Conservation (phyloP, 2,113 vertebrate genomes). For the Melanerpes aurifrons region DNA sequence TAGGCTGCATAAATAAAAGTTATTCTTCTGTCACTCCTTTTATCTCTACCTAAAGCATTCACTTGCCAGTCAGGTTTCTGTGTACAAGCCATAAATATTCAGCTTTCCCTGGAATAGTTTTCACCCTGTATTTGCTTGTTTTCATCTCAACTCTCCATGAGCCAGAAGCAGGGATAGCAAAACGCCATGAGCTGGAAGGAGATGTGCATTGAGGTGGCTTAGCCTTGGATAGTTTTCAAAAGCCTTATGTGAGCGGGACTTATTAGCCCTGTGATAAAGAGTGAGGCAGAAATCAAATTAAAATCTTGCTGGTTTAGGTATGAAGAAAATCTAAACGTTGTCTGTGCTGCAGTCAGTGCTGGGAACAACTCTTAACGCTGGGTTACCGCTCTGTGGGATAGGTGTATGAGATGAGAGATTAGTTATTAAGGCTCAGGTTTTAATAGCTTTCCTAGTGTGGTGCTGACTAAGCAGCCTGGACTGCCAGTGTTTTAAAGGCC, state of each 20-base stretch:
- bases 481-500: neutral
- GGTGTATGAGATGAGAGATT: neutral
- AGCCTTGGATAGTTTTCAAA: neutral
- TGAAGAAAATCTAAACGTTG: neutral
- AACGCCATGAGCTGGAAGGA: neutral
- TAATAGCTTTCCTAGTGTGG: neutral
- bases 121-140: neutral
- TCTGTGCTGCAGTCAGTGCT: neutral
- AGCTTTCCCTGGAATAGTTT: conserved; percentile 23
- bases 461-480: neutral
- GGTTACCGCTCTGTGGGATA: neutral
- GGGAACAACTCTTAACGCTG: neutral
- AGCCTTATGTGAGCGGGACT: neutral
- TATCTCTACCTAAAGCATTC: conserved; percentile 25
- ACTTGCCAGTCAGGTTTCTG: conserved; percentile 11
- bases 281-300: neutral
- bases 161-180: neutral
- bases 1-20: conserved; percentile 3
- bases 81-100: conserved; percentile 23
- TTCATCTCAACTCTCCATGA: neutral
- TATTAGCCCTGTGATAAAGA: neutral
- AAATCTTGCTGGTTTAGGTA: neutral
- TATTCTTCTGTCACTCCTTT: conserved; percentile 37
- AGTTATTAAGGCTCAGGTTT: neutral
- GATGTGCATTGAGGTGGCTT: neutral